Percentiles rank a stretch among this genome's conserved stretches.
Conservation (phyloP, 1,140 invertebrate genomes). For the Euura lappo region DNA sequence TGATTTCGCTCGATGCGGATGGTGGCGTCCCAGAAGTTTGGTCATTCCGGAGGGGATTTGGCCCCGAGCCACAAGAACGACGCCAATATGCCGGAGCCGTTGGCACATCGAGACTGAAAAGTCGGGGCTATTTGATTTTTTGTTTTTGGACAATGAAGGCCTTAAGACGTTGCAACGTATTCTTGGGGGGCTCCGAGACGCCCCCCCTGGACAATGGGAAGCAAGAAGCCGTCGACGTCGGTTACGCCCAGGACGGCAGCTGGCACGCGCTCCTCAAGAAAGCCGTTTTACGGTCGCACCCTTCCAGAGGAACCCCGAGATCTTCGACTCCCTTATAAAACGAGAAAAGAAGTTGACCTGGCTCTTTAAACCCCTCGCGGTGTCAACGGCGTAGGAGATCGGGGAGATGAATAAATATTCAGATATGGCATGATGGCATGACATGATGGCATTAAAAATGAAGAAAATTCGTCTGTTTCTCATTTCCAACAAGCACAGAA, state of each 20-base stretch:
- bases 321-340: conserved; percentile 13
- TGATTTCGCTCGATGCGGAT: conserved; percentile 19
- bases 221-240: conserved; percentile 40
- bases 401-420: too few relatives aligned
- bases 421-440: too few relatives aligned
- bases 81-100: conserved; percentile 53
- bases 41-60: conserved; percentile 37
- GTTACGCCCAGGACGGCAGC: conserved; percentile 59
- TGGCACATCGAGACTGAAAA: too few relatives aligned
- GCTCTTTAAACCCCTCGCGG: conserved; percentile 53
- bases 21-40: conserved; percentile 45
- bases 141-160: neutral
- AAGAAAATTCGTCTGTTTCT: too few relatives aligned
- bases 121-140: too few relatives aligned
- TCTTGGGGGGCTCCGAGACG: neutral
- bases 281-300: conserved; percentile 11
- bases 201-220: neutral
- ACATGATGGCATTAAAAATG: too few relatives aligned
- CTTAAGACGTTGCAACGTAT: neutral
- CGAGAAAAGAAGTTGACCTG: conserved; percentile 39
- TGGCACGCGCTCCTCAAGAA: conserved; percentile 57
- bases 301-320: conserved; percentile 31
- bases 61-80: conserved; percentile 43
- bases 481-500: too few relatives aligned
- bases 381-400: too few relatives aligned